Percentiles rank a stretch among this genome's conserved stretches.
phyloP scores from a whole-genome alignment of 2,797 vertebrate species.

The Holocentrus rufus region DNA sequence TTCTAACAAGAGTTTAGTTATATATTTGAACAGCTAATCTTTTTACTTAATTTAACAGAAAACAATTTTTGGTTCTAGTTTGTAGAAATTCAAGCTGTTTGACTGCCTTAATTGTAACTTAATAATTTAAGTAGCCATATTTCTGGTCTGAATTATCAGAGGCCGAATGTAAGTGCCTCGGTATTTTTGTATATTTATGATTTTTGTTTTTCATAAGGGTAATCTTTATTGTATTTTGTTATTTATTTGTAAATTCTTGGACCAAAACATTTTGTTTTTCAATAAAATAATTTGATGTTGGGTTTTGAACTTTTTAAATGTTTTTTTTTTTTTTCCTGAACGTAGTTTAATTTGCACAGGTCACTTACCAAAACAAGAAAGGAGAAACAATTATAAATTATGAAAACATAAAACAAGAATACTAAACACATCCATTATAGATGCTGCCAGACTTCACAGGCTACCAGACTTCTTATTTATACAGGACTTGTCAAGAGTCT shows the following conservation, averaged over 20 bases:
- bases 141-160: constrained; percentile 44
- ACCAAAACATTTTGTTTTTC: constrained; percentile 47
- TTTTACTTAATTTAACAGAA: constrained; percentile 63
- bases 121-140: constrained; percentile 45
- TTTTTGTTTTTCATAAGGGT: constrained; percentile 48
- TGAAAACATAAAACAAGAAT: too few species aligned
- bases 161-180: constrained; percentile 48
- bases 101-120: constrained; percentile 68
- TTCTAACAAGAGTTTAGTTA: constrained; percentile 45
- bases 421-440: too few species aligned
- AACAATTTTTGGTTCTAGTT: constrained; percentile 54
- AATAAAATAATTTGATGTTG: constrained; percentile 62
- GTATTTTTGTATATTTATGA: constrained; percentile 64
- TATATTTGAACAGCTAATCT: constrained; percentile 55
- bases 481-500: neutral
- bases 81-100: constrained; percentile 54
- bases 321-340: constrained; percentile 1
- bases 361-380: too few species aligned
- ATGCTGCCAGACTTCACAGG: too few species aligned
- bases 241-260: constrained; percentile 63
- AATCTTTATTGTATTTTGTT: constrained; percentile 51
- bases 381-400: too few species aligned
- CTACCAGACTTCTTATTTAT: neutral
- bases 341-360: too few species aligned
- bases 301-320: constrained; percentile 1